phyloP scores from a whole-genome alignment of 2,888 invertebrate genomes.

The Hypselothyrea guttata region DNA sequence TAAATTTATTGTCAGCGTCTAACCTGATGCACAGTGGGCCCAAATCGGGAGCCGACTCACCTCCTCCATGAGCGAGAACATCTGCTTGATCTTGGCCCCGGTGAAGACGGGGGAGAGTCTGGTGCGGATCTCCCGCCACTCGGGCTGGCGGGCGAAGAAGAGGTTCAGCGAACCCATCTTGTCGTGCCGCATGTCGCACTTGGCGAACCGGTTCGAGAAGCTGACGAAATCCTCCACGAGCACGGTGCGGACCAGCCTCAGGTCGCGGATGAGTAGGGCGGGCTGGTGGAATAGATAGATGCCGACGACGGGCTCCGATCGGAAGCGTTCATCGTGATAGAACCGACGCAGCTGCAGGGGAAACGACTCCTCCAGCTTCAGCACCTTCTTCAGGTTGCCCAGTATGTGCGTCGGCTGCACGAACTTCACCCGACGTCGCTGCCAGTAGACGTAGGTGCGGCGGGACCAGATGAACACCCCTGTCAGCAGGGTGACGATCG shows the following conservation, averaged over 20 bases:
- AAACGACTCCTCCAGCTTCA: slow-evolving; percentile 77
- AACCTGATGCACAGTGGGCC: too few relatives aligned
- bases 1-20: too few relatives aligned
- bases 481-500: slow-evolving; percentile 73
- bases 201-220: slow-evolving; percentile 80
- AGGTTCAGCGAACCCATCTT: slow-evolving; percentile 82
- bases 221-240: slow-evolving; percentile 83
- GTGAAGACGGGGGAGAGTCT: slow-evolving; percentile 83
- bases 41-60: slow-evolving; percentile 62
- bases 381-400: slow-evolving; percentile 82
- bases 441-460: slow-evolving; percentile 83
- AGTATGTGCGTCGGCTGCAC: slow-evolving; percentile 81
- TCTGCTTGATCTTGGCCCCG: slow-evolving; percentile 81
- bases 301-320: slow-evolving; percentile 79
- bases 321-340: slow-evolving; percentile 76
- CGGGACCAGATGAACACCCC: slow-evolving; percentile 75
- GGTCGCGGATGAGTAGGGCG: slow-evolving; percentile 82
- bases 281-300: slow-evolving; percentile 83
- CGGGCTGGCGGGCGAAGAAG: slow-evolving; percentile 82
- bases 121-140: slow-evolving; percentile 82
- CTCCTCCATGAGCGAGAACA: slow-evolving; percentile 81
- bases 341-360: slow-evolving; percentile 79
- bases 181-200: slow-evolving; percentile 79
- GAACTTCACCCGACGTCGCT: slow-evolving; percentile 80
- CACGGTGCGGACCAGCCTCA: slow-evolving; percentile 82